Base-by-base conservation (phyloP, 2,797 vertebrate genomes). In the Aplochiton taeniatus region DNA sequence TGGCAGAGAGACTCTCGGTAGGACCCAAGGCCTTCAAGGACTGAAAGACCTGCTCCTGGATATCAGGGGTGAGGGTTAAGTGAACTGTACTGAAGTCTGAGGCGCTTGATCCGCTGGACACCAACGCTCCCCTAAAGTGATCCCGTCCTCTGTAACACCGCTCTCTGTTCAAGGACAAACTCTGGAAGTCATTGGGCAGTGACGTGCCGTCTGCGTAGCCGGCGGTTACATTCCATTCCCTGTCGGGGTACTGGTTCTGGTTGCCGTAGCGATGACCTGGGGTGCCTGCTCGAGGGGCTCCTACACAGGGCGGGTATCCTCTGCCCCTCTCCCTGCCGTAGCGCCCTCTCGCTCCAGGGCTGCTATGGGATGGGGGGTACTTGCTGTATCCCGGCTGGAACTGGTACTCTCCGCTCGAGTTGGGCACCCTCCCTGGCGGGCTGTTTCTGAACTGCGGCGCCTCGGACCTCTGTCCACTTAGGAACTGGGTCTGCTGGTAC, bases 401-500 rank as follows among this genome's bases (percentile, higher is more conserved):
- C 3, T 81, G 56, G 75, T 70, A 46, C 66, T 46, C 58, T 11
- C 52, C 65, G 48, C 7, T 9, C 0, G 66, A 0, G 66, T 41
- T 8, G 47, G 63, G 49, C 11, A 65, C 41, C 45, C 0, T 54
- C 57, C 72, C 73, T 74, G 8, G 64, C 14, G 14, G 52, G 14
- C 53, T 60, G 1, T 5, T 9, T 73, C 78, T 84, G 66, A 79
- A 87, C 3, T 86, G 80, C 0, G 93, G 91, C 0, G 85, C 90
- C 63, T 92, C 90, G 0, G 77, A 1, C 48, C 62, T 76, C 31
- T 58, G 83, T 43, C 94, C 93, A 18, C 77, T 69, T 1, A 94
- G 89, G 68, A 95, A 93, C 19, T 89, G 87, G 62, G 81, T 63
- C 82, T 95, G 95, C 62, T 88, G 88, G 45, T 70, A 77, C 1